Evolutionary conservation across 2,113 vertebrate genomes (phyloP).

Genomic region (Cochlearius cochlearius): DNA sequence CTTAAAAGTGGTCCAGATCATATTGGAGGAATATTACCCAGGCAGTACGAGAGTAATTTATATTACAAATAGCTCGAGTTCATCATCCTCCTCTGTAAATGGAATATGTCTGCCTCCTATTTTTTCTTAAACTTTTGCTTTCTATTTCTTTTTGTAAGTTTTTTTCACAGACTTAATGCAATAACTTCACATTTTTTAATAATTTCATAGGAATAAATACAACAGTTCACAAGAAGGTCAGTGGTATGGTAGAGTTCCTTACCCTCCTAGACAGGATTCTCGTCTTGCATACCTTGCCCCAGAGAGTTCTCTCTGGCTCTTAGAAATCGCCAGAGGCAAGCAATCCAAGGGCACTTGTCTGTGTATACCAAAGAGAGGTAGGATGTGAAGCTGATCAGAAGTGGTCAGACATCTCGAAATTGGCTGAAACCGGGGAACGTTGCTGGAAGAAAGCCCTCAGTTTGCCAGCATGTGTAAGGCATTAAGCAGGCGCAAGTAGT

Average conservation of each 20-base stretch:
- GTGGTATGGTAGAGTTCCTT: not conserved
- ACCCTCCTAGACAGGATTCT: not conserved
- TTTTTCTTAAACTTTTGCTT: not conserved
- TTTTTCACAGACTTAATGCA: conserved; percentile 28
- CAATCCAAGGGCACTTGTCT: conserved; percentile 31
- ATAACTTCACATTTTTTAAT: not conserved
- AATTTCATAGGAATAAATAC: not conserved
- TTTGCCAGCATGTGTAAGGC: not conserved
- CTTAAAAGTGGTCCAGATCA: not conserved
- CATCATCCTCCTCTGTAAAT: not conserved
- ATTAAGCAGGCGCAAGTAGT: not conserved
- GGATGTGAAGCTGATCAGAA: conserved; percentile 3
- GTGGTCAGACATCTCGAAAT: not conserved
- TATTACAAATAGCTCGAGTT: not conserved
- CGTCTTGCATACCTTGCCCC: not conserved
- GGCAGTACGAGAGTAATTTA: not conserved
- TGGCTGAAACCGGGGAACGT: not conserved
- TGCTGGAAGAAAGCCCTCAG: not conserved
- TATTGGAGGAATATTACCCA: not conserved
- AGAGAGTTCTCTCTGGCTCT: conserved; percentile 25
- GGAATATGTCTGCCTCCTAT: not conserved
- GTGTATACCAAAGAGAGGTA: conserved; percentile 72
- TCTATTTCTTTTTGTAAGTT: not conserved
- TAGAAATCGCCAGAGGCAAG: not conserved
- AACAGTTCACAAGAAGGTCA: not conserved